phyloP scores from a whole-genome alignment of 2,113 vertebrate genomes.

The Archocentrus centrarchus region DNA sequence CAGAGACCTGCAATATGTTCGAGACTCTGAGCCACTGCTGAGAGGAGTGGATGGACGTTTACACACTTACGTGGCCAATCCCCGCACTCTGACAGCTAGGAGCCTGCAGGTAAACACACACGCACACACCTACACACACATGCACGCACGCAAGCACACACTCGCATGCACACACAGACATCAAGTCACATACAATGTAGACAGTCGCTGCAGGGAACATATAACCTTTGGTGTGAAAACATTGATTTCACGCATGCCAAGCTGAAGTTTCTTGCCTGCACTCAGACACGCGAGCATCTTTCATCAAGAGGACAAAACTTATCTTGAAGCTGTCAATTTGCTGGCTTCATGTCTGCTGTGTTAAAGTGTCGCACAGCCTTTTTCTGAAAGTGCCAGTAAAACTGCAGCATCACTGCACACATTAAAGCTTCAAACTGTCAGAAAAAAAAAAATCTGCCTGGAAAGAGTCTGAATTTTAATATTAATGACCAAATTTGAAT shows the following conservation, averaged over 20 bases:
- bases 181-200: constrained; percentile 3
- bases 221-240: constrained; percentile 71
- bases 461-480: constrained; percentile 9
- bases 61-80: constrained; percentile 88
- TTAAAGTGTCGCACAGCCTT: constrained; percentile 14
- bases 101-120: constrained; percentile 87
- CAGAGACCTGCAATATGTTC: constrained; percentile 94
- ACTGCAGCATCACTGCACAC: constrained; percentile 43
- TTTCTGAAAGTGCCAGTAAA: constrained; percentile 20
- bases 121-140: constrained; percentile 19
- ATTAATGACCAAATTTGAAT: constrained; percentile 33
- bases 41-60: constrained; percentile 91
- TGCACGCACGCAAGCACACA: constrained; percentile 15
- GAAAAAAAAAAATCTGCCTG: neutral
- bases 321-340: constrained; percentile 49
- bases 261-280: constrained; percentile 41
- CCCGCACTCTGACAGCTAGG: constrained; percentile 81
- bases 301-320: constrained; percentile 38
- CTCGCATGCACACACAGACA: constrained; percentile 1
- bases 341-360: constrained; percentile 28
- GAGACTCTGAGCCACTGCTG: constrained; percentile 93
- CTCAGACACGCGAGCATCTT: constrained; percentile 46
- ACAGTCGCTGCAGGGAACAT: constrained; percentile 51
- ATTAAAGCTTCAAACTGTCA: constrained; percentile 18
- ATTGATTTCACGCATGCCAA: constrained; percentile 73